Conservation (phyloP, 1,140 invertebrate species). For the Drosophila trapezifrons region DNA sequence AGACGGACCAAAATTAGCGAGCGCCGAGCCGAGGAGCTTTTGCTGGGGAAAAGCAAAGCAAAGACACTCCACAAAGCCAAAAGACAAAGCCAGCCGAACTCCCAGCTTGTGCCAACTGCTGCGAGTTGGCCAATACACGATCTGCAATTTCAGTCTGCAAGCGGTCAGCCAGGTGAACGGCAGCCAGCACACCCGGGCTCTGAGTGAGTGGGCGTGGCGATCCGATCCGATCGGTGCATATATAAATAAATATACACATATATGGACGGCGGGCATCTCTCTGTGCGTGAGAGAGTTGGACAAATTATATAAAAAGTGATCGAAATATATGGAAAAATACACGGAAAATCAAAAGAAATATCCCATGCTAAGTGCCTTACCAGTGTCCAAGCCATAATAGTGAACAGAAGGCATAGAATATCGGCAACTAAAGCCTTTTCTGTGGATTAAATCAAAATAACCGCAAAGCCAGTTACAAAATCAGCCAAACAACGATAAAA, state of each 20-base stretch:
- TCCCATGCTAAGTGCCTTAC: not conserved
- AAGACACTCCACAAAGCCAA: conserved; percentile 43
- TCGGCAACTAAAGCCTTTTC: not conserved
- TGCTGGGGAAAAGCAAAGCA: conserved; percentile 22
- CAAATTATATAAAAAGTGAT: conserved; percentile 67
- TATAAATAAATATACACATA: conserved; percentile 18
- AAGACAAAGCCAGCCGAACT: conserved; percentile 49
- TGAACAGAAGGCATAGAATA: not conserved
- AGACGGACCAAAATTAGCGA: conserved; percentile 72
- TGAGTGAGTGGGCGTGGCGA: conserved; percentile 71
- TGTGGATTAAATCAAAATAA: conserved; percentile 27
- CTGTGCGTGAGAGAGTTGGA: conserved; percentile 39
- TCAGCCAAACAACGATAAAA: conserved; percentile 47
- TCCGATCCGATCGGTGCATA: conserved; percentile 48
- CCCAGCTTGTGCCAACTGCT: conserved; percentile 69
- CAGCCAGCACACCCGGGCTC: conserved; percentile 70
- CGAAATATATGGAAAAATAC: conserved; percentile 5
- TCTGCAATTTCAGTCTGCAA: conserved; percentile 83
- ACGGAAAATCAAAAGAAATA: conserved; percentile 9
- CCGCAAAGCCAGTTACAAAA: conserved; percentile 52
- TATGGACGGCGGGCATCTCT: conserved; percentile 12
- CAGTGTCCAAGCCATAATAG: conserved; percentile 8
- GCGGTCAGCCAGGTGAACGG: conserved; percentile 82
- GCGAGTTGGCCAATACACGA: conserved; percentile 76
- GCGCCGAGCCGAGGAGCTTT: conserved; percentile 56